phyloP scores from a whole-genome alignment of 2,888 invertebrate species.

The Glomeris marginata region DNA sequence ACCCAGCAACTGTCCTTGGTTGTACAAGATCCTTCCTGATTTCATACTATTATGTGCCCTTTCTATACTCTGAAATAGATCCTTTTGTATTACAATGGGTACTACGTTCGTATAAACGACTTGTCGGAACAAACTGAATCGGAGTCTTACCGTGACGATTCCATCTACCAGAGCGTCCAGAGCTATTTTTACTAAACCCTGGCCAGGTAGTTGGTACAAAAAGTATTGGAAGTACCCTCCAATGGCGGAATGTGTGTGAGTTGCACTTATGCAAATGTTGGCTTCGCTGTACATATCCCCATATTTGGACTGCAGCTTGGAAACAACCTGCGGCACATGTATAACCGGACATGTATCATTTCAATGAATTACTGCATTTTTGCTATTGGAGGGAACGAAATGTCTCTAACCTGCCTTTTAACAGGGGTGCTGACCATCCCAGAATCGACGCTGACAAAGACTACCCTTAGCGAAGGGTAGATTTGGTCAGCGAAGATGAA shows the following conservation, averaged over 20 bases:
- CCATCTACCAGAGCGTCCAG: slow-evolving; percentile 52
- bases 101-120: no score
- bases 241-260: slow-evolving; percentile 78
- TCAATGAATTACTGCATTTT: no score
- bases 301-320: background rate
- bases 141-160: slow-evolving; percentile 43
- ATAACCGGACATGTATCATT: no score
- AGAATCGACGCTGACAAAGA: slow-evolving; percentile 70
- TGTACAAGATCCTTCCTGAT: slow-evolving; percentile 52
- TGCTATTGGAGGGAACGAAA: background rate
- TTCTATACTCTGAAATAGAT: slow-evolving; percentile 45
- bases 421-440: slow-evolving; percentile 75
- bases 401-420: slow-evolving; percentile 50
- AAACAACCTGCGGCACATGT: slow-evolving; percentile 14
- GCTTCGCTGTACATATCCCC: slow-evolving; percentile 23
- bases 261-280: slow-evolving; percentile 78
- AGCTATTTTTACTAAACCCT: slow-evolving; percentile 59
- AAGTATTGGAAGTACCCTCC: slow-evolving; percentile 65
- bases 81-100: no score
- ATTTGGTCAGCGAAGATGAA: slow-evolving; percentile 64
- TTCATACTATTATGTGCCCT: slow-evolving; percentile 56
- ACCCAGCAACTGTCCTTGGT: slow-evolving; percentile 50
- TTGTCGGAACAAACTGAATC: background rate
- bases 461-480: slow-evolving; percentile 44
- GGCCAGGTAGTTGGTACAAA: slow-evolving; percentile 69